phyloP scores from a whole-genome alignment of 2,888 invertebrate species.

The Galerucella calmariensis region DNA sequence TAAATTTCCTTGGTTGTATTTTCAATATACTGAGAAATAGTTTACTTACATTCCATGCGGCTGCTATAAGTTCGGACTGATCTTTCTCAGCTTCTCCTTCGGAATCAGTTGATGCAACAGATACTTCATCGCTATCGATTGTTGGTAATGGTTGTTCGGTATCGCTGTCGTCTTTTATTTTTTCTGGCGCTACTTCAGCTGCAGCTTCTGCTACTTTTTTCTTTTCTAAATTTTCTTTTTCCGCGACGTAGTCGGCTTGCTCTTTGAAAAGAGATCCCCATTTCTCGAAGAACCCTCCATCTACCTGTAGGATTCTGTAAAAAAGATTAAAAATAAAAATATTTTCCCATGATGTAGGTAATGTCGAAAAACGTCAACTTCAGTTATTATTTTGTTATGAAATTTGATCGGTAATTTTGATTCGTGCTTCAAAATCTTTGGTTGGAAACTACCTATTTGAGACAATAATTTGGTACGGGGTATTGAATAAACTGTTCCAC shows the following conservation, averaged over 20 bases:
- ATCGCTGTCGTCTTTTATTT: slow-evolving; percentile 46
- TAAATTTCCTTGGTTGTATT: too few relatives aligned
- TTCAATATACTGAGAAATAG: too few relatives aligned
- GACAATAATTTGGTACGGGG: too few relatives aligned
- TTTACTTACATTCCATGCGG: slow-evolving; percentile 81
- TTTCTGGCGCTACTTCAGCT: slow-evolving; percentile 52
- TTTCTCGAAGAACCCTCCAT: slow-evolving; percentile 86
- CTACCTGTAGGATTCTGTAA: slow-evolving; percentile 82
- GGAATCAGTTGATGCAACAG: slow-evolving; percentile 67
- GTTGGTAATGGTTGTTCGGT: slow-evolving; percentile 43
- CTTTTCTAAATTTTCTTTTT: slow-evolving; percentile 65
- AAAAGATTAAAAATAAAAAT: slow-evolving; percentile 31
- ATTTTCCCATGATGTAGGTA: background rate
- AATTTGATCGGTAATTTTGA: too few relatives aligned
- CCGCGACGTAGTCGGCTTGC: slow-evolving; percentile 70
- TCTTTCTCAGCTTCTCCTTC: slow-evolving; percentile 74
- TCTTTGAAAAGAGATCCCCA: slow-evolving; percentile 80
- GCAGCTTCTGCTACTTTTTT: slow-evolving; percentile 60
- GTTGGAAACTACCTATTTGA: too few relatives aligned
- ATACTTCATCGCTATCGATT: slow-evolving; percentile 57
- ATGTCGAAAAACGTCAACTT: too few relatives aligned
- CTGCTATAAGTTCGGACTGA: slow-evolving; percentile 72
- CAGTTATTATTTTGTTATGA: too few relatives aligned
- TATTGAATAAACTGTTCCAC: too few relatives aligned
- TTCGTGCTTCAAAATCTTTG: too few relatives aligned